These are phyloP conservation scores for Malacoraja senta DNA, from an alignment of 2,797 vertebrate species.

Conservation along the genomic window DNA sequence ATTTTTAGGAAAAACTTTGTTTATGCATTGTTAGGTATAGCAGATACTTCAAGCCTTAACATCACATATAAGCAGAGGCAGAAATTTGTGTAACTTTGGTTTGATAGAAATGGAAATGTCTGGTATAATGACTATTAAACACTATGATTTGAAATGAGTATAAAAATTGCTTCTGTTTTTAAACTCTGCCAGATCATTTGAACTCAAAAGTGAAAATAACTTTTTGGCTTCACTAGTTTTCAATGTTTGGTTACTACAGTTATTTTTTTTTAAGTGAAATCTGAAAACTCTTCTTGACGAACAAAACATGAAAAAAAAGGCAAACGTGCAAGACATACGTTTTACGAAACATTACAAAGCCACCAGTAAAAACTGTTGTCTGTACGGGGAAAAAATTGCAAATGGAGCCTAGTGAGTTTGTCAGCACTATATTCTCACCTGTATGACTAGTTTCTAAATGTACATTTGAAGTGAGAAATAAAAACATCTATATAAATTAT, in stretches of 20 bases:
- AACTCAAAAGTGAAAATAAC: slow-evolving; percentile 94
- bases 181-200: slow-evolving; percentile 95
- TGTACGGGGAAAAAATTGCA: slow-evolving; percentile 56
- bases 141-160: slow-evolving; percentile 93
- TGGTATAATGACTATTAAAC: slow-evolving; percentile 80
- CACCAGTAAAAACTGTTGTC: slow-evolving; percentile 75
- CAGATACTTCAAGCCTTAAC: slow-evolving; percentile 74
- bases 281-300: slow-evolving; percentile 77
- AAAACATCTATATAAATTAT: slow-evolving; percentile 78
- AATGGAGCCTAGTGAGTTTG: slow-evolving; percentile 34
- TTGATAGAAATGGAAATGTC: slow-evolving; percentile 88
- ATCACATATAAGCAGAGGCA: slow-evolving; percentile 98
- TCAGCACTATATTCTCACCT: slow-evolving; percentile 33
- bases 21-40: slow-evolving; percentile 51
- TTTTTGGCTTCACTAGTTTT: slow-evolving; percentile 99
- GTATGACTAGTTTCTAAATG: slow-evolving; percentile 25
- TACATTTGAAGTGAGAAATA: slow-evolving; percentile 35
- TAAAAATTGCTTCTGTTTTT: slow-evolving; percentile 90
- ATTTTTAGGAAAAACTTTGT: slow-evolving; percentile 60
- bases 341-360: slow-evolving; percentile 83
- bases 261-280: slow-evolving; percentile 78
- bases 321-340: slow-evolving; percentile 69
- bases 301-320: slow-evolving; percentile 72
- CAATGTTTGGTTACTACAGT: slow-evolving; percentile 96
- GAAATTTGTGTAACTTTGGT: slow-evolving; percentile 99